Base-by-base conservation (phyloP, 2,113 vertebrate species). In the Cromileptes altivelis region DNA sequence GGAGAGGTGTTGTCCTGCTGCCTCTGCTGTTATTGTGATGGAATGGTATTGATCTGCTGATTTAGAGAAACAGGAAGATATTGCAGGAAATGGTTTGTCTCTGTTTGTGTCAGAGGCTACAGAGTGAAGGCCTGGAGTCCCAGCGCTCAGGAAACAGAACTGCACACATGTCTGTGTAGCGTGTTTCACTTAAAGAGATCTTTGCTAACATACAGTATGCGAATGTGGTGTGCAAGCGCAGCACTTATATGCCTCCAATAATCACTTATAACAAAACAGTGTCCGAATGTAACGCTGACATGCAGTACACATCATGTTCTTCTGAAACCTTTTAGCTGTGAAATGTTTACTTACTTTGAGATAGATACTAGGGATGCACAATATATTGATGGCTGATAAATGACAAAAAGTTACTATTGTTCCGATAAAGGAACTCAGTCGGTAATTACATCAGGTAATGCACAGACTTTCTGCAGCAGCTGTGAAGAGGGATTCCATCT, bases 241-340 rank as follows among this genome's bases (percentile, higher is more conserved):
- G 49, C 55, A 65, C 53, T 58, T 8, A 58, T 18, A 47, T 57
- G 6, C 25, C 27, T 49, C 37, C 25, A 72, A 2, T 33, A 21
- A 72, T 50, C n/a, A 58, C n/a, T 42, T 47, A 19, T 6, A 9
- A 37, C 19, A 18, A 67, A 19, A 11, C 2, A 45, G 23, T 4
- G 33, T 56, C 11, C 52, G 74, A 57, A 58, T 45, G 40, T 70
- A 55, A 37, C 15, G 58, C 40, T n/a, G 73, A 70, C 37, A 53
- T 1, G 14, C 6, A 18, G n/a, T 2, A 30, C 23, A 42, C 14
- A 11, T 23, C 4, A 3, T 21, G 47, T 55, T 33, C 33, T 47
- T 33, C 19, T 27, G 49, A 76, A 63, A 55, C 27, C 37, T 37
- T 60, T 53, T 33, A 23, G 4, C 75, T 53, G 52, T 42, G 40